phyloP scores from a whole-genome alignment of 2,113 vertebrate genomes.

The Chaenogobius annularis region DNA sequence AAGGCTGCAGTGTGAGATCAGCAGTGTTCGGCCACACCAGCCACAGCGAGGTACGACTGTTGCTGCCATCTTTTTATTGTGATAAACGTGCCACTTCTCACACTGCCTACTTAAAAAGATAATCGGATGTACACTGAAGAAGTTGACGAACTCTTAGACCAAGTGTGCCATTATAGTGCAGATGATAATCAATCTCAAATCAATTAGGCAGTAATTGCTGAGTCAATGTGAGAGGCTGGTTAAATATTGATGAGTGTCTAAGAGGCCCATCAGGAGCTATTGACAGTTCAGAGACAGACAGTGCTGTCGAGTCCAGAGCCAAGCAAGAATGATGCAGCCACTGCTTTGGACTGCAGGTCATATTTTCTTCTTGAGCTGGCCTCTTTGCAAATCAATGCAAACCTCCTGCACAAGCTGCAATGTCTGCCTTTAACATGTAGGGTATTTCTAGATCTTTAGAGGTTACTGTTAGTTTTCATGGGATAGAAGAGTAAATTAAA shows the following conservation, averaged over 20 bases:
- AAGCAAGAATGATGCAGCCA: slow-evolving; percentile 47
- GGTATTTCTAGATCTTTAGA: slow-evolving; percentile 17
- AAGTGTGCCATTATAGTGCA: slow-evolving; percentile 55
- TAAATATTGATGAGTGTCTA: slow-evolving; percentile 88
- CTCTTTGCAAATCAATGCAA: slow-evolving; percentile 59
- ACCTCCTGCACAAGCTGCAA: slow-evolving; percentile 32
- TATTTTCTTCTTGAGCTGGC: slow-evolving; percentile 59
- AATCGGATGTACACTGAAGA: slow-evolving; percentile 51
- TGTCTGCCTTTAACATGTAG: slow-evolving; percentile 32
- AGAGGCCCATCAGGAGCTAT: slow-evolving; percentile 81
- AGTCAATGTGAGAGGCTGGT: slow-evolving; percentile 81
- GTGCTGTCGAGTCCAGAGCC: slow-evolving; percentile 40
- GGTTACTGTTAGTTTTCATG: background rate
- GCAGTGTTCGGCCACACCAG: background rate
- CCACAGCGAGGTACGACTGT: slow-evolving; percentile 9
- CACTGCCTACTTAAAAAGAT: slow-evolving; percentile 39
- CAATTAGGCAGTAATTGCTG: slow-evolving; percentile 85
- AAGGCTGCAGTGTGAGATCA: background rate
- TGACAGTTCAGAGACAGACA: slow-evolving; percentile 79
- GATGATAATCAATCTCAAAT: slow-evolving; percentile 87
- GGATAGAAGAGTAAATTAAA: background rate
- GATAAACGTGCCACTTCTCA: slow-evolving; percentile 9
- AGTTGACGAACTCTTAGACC: slow-evolving; percentile 59
- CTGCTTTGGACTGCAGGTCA: slow-evolving; percentile 58
- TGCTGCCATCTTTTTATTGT: slow-evolving; percentile 1